Evolutionary conservation across 1,140 invertebrate species (phyloP).

Genomic region (Procambarus virginalis): DNA sequence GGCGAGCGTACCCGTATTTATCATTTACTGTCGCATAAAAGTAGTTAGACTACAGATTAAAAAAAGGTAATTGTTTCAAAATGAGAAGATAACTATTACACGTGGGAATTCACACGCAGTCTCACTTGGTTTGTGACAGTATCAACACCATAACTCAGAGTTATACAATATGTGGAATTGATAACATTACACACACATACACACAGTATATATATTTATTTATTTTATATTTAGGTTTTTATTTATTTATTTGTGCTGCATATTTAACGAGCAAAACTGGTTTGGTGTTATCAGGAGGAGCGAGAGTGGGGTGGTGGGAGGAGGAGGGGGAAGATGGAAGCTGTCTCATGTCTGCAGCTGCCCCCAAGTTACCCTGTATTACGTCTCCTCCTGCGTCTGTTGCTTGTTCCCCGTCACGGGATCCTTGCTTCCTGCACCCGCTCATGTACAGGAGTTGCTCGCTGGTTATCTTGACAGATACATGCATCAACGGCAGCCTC

Average conservation of each 20-base stretch:
- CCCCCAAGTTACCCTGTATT: background rate
- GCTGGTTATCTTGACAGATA: too few species aligned
- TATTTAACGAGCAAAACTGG: background rate
- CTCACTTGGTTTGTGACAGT: too few species aligned
- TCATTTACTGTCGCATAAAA: too few species aligned
- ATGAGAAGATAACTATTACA: too few species aligned
- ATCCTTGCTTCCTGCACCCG: too few species aligned
- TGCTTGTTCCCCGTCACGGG: background rate
- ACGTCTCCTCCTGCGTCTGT: background rate
- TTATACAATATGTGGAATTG: background rate
- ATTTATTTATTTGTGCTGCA: background rate
- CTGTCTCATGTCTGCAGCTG: background rate
- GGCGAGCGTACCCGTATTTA: too few species aligned
- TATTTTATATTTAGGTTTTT: background rate
- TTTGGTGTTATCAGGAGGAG: background rate
- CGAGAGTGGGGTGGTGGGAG: background rate
- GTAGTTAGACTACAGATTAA: too few species aligned
- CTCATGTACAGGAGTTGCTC: too few species aligned
- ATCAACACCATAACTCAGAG: too few species aligned
- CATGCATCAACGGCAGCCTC: too few species aligned
- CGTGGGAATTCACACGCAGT: too few species aligned
- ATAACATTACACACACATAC: background rate
- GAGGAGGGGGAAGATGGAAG: background rate
- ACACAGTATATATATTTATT: background rate
- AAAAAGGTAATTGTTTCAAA: too few species aligned